These are phyloP conservation scores for Staurois parvus DNA, from an alignment of 2,797 vertebrate species.

Conservation along the genomic window DNA sequence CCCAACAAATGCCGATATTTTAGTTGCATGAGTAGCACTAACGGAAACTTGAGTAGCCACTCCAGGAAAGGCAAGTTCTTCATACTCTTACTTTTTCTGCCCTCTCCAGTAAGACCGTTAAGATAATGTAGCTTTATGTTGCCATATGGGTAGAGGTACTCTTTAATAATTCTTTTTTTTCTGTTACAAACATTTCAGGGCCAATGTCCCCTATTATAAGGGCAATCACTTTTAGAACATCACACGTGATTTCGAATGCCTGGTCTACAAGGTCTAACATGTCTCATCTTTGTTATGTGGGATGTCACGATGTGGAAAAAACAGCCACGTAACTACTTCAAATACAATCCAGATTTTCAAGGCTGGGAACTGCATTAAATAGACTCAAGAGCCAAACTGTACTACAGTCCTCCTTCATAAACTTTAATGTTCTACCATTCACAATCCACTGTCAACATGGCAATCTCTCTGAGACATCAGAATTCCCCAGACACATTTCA, in stretches of 20 bases:
- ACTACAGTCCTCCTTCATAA: not conserved
- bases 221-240: not conserved
- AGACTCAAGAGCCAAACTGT: not conserved
- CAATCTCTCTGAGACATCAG: not conserved
- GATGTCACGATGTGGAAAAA: not conserved
- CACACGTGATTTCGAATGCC: not conserved
- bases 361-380: slow-evolving; percentile 8
- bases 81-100: too few species aligned
- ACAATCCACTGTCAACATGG: not conserved
- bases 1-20: too few species aligned
- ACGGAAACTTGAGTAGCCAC: too few species aligned
- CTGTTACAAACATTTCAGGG: too few species aligned
- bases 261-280: not conserved
- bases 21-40: too few species aligned
- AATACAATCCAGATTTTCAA: not conserved
- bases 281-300: not conserved
- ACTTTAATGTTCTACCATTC: not conserved
- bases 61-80: too few species aligned
- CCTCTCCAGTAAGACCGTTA: too few species aligned
- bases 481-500: not conserved
- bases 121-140: too few species aligned
- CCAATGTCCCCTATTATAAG: not conserved
- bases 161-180: too few species aligned
- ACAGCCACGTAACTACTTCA: slow-evolving; percentile 6
- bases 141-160: too few species aligned